Conservation (phyloP, 64 coral and sea anemone species). For the Pocillopora verrucosa region DNA sequence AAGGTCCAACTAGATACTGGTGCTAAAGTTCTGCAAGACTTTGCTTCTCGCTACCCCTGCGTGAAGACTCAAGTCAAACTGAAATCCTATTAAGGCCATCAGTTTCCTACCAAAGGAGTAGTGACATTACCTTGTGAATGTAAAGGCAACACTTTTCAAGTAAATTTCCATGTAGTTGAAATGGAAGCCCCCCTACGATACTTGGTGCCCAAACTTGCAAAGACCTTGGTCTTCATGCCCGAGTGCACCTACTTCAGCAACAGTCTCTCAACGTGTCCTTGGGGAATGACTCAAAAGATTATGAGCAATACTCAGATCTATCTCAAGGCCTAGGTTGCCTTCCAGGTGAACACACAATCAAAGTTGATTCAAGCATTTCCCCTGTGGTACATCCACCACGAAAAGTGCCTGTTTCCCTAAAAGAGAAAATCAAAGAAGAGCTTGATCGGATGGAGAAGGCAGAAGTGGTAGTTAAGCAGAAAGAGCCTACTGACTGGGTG, state of each 20-base stretch:
- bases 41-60: not conserved
- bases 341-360: conserved; percentile 24
- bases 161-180: conserved; percentile 8
- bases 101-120: too few relatives aligned
- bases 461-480: conserved; percentile 9
- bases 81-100: conserved; percentile 11
- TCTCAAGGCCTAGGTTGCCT: conserved; percentile 40
- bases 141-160: too few relatives aligned
- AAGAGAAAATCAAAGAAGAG: too few relatives aligned
- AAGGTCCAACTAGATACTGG: too few relatives aligned
- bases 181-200: conserved; percentile 14
- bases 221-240: conserved; percentile 5
- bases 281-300: not conserved
- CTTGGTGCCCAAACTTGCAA: conserved; percentile 36
- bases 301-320: conserved; percentile 41
- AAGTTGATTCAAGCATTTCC: not conserved
- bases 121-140: too few relatives aligned
- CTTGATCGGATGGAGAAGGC: conserved; percentile 20
- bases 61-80: not conserved
- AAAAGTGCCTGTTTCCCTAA: conserved; percentile 9
- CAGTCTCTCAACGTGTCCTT: not conserved
- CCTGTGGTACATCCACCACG: conserved; percentile 29
- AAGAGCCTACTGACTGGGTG: conserved; percentile 27
- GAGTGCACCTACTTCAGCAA: conserved; percentile 27
- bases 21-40: not conserved